These are phyloP conservation scores for Pristionchus japonicus DNA, from an alignment of 2,888 invertebrate genomes.

Conservation along the genomic window DNA sequence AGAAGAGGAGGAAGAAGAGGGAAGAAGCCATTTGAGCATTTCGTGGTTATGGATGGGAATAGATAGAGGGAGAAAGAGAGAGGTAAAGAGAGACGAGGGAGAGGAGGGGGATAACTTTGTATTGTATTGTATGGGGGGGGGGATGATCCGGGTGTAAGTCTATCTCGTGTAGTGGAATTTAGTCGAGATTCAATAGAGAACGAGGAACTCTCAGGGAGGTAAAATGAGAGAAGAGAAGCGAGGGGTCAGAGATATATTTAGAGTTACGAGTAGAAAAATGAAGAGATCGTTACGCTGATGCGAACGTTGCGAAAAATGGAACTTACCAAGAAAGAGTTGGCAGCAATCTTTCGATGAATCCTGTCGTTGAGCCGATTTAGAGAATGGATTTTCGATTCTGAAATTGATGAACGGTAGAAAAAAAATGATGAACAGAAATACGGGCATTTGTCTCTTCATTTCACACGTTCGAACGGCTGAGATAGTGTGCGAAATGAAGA, in stretches of 20 bases:
- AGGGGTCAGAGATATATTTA: not conserved
- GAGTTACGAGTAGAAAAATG: not conserved
- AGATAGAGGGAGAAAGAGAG: not conserved
- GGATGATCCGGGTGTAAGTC: conserved; percentile 29
- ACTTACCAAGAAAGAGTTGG: conserved; percentile 34
- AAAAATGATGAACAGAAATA: no score
- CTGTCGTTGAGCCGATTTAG: conserved; percentile 44
- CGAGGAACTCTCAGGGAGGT: no score
- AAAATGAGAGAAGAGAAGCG: conserved; percentile 3
- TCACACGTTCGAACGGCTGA: no score
- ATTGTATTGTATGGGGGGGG: conserved; percentile 29
- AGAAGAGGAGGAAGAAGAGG: conserved; percentile 19
- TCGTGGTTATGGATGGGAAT: not conserved
- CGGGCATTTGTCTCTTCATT: no score
- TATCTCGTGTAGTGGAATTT: conserved; percentile 32
- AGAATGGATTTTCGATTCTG: conserved; percentile 46
- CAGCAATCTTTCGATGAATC: conserved; percentile 45
- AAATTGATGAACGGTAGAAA: no score
- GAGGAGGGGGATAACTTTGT: conserved; percentile 14
- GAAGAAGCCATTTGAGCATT: conserved; percentile 45
- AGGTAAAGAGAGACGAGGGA: not conserved
- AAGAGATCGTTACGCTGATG: not conserved
- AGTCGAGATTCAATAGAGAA: conserved; percentile 33
- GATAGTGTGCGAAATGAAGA: no score
- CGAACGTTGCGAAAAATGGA: not conserved